Evolutionary conservation across 2,888 invertebrate species (phyloP).

Genomic region (Leptopilina drosophilae): DNA sequence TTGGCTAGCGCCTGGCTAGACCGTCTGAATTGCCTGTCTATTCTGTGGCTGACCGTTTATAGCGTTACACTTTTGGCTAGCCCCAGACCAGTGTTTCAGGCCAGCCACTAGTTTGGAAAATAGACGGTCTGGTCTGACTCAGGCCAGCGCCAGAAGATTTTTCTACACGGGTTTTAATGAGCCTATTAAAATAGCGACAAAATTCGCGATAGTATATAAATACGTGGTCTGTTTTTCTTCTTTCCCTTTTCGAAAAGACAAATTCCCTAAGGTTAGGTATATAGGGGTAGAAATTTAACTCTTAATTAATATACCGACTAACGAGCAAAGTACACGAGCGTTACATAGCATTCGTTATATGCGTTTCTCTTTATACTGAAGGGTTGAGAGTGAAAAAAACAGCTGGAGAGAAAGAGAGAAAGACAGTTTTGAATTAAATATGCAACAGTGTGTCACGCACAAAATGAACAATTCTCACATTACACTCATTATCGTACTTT

Average conservation of each 20-base stretch:
- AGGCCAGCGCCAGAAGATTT: too few species aligned
- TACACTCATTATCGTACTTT: constrained; percentile 27
- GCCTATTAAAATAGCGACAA: constrained; percentile 27
- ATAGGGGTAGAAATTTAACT: constrained; percentile 25
- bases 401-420: not conserved
- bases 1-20: too few species aligned
- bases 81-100: too few species aligned
- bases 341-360: constrained; percentile 35
- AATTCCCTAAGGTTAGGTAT: not conserved
- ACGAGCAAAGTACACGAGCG: constrained; percentile 35
- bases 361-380: constrained; percentile 23
- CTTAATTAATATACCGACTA: constrained; percentile 37
- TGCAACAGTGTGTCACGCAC: constrained; percentile 33
- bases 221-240: constrained; percentile 3
- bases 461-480: constrained; percentile 11
- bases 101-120: too few species aligned
- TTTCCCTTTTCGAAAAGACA: not conserved
- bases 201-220: constrained; percentile 8
- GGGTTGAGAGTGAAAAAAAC: too few species aligned
- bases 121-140: too few species aligned
- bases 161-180: too few species aligned
- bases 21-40: too few species aligned
- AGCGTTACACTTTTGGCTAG: too few species aligned
- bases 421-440: constrained; percentile 35
- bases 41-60: too few species aligned